phyloP scores from a whole-genome alignment of 2,797 vertebrate genomes.

The Prunella strophiata region DNA sequence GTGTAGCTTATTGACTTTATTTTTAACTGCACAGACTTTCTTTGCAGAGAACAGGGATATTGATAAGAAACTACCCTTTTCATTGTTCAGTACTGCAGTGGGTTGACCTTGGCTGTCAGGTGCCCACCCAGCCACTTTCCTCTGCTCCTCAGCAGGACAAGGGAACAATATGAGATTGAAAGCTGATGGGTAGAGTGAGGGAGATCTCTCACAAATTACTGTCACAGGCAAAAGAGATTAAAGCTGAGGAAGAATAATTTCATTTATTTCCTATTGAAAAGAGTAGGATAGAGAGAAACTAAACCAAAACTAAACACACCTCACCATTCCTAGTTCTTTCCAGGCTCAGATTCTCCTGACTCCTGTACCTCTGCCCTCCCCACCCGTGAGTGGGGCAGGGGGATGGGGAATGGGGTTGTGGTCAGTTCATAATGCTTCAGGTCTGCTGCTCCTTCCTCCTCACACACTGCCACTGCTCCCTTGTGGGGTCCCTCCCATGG shows the following conservation, averaged over 20 bases:
- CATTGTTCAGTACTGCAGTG: neutral
- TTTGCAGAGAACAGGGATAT: neutral
- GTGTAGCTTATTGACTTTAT: neutral
- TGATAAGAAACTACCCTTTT: neutral
- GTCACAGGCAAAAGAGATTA: neutral
- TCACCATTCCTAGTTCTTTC: neutral
- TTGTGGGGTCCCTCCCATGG: neutral
- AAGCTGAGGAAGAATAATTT: neutral
- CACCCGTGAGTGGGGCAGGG: accelerated
- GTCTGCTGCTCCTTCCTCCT: neutral
- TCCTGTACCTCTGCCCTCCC: accelerated
- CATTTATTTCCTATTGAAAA: neutral
- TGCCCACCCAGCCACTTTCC: neutral
- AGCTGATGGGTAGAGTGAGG: neutral
- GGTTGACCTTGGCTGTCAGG: neutral
- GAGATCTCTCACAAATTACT: neutral
- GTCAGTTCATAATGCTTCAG: neutral
- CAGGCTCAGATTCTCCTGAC: neutral
- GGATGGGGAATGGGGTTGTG: accelerated
- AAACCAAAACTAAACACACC: neutral
- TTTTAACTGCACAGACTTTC: neutral
- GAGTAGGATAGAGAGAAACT: neutral
- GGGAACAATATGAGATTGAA: neutral
- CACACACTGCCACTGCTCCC: neutral
- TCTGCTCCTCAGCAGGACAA: neutral